phyloP scores from a whole-genome alignment of 2,888 invertebrate genomes.

The Oxystoma pomonae region DNA sequence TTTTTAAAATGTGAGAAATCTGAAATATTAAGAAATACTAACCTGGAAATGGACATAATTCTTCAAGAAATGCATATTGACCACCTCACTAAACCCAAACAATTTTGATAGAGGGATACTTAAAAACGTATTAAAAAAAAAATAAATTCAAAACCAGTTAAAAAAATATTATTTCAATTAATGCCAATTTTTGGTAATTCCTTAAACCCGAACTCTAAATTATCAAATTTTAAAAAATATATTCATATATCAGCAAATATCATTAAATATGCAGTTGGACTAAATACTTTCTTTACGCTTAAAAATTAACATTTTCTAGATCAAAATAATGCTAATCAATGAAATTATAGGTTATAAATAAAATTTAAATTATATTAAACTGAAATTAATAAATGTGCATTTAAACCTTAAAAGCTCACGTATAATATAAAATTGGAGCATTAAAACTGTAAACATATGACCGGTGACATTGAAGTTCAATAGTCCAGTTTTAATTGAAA shows the following conservation, averaged over 20 bases:
- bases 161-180: neutral
- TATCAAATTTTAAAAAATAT: neutral
- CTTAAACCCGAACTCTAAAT: neutral
- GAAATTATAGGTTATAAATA: neutral
- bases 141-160: neutral
- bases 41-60: no score
- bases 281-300: neutral
- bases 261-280: neutral
- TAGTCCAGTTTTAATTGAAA: neutral
- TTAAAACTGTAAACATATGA: neutral
- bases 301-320: no score
- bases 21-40: no score
- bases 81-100: no score
- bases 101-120: no score
- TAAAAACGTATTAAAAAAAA: neutral
- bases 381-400: no score
- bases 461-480: neutral
- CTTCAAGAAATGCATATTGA: no score
- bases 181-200: no score
- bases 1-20: no score
- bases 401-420: no score
- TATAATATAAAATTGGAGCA: neutral
- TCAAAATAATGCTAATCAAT: no score
- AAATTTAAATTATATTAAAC: neutral
- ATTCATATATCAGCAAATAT: neutral